phyloP scores from a whole-genome alignment of 2,113 vertebrate species.

The Rynchops niger region DNA sequence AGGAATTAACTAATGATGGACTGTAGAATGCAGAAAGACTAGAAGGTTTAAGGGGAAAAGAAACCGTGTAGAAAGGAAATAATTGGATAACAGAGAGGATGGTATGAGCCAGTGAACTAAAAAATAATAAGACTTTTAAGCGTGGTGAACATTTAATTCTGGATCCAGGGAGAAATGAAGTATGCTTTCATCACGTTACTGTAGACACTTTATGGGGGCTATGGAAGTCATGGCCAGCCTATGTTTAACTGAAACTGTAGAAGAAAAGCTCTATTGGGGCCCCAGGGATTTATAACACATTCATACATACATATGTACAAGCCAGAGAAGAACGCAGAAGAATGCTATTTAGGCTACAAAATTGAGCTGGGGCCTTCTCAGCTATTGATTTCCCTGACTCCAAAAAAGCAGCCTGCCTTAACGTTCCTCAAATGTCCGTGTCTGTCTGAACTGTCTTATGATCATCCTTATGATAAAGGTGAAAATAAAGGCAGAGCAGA shows the following conservation, averaged over 20 bases:
- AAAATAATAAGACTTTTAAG: neutral
- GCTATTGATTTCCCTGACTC: neutral
- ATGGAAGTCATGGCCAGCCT: neutral
- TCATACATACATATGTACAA: neutral
- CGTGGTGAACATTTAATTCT: neutral
- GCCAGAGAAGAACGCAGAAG: neutral
- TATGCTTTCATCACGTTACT: neutral
- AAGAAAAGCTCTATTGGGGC: neutral
- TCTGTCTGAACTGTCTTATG: neutral
- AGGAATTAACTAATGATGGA: slow-evolving; percentile 15
- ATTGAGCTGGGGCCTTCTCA: neutral
- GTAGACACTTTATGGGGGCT: neutral
- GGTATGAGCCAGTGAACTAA: neutral
- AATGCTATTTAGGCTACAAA: neutral
- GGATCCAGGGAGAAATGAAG: neutral
- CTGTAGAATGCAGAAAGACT: neutral
- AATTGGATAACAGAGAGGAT: neutral
- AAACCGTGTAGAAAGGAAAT: neutral
- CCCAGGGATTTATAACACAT: neutral
- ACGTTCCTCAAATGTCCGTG: neutral
- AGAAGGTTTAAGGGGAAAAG: neutral
- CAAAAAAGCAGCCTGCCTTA: neutral
- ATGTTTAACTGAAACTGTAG: neutral
- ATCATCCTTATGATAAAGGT: neutral
- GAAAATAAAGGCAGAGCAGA: neutral